Conservation (phyloP, 2,888 invertebrate species). For the Luffia ferchaultella region DNA sequence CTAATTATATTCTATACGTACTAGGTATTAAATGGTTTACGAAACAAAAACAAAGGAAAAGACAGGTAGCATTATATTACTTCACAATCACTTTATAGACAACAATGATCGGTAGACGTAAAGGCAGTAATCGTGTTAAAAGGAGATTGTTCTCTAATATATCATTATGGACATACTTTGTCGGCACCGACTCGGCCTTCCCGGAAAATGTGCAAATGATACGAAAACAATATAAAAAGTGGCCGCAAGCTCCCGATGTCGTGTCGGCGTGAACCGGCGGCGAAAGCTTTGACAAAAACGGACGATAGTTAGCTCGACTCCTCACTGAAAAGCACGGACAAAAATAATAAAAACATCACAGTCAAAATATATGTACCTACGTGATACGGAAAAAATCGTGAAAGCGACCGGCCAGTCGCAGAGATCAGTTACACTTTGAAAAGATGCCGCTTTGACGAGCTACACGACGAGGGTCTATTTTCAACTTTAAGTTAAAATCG, state of each 20-base stretch:
- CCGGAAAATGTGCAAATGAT: neutral
- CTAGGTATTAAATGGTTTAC: no score
- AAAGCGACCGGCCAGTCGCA: slow-evolving; percentile 23
- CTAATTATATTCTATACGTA: no score
- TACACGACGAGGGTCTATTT: neutral
- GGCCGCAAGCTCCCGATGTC: neutral
- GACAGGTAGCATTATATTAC: no score
- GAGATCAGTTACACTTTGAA: slow-evolving; percentile 2
- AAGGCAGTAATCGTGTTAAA: no score
- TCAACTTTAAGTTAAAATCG: no score
- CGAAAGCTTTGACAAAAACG: slow-evolving; percentile 5
- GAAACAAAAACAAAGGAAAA: no score
- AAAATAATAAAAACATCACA: slow-evolving; percentile 67
- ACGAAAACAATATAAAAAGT: neutral
- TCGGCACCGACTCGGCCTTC: neutral
- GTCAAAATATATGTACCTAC: slow-evolving; percentile 66
- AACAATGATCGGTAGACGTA: no score
- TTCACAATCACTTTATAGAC: no score
- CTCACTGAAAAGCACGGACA: slow-evolving; percentile 49
- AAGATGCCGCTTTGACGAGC: neutral
- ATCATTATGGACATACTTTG: neutral
- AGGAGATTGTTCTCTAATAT: neutral
- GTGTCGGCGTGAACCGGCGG: neutral
- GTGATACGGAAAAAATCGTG: slow-evolving; percentile 40
- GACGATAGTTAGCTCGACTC: slow-evolving; percentile 33